Evolutionary conservation across 2,113 vertebrate genomes (phyloP).

Genomic region (Pionites leucogaster): DNA sequence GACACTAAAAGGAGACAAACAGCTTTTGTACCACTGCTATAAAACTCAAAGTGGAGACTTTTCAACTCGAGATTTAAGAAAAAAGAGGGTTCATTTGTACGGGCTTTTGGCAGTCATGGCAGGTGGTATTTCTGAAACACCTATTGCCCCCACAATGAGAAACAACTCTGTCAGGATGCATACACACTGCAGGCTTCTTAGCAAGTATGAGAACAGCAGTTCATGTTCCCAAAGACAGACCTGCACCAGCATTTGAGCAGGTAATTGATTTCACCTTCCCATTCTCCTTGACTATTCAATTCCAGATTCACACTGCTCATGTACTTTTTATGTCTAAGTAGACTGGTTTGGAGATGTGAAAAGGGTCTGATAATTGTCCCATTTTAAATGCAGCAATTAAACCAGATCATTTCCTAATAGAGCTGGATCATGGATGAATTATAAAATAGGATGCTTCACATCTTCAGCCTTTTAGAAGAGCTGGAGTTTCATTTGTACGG

Average conservation of each 20-base stretch:
- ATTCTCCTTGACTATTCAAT: not conserved
- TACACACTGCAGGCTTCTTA: not conserved
- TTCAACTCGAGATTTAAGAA: not conserved
- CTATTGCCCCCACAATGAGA: not conserved
- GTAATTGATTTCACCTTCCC: slow-evolving; percentile 34
- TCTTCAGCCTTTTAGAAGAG: slow-evolving; percentile 35
- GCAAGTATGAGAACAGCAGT: not conserved
- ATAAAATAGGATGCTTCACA: not conserved
- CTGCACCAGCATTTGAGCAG: not conserved
- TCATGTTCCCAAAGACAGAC: not conserved
- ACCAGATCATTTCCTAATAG: not conserved
- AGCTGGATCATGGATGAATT: slow-evolving; percentile 9
- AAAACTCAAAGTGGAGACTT: not conserved
- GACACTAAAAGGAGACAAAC: not conserved
- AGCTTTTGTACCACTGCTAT: not conserved
- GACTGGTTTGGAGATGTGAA: not conserved
- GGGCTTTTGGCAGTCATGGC: not conserved
- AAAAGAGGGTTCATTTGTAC: not conserved
- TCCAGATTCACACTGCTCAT: not conserved
- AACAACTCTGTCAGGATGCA: not conserved
- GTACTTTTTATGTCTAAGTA: not conserved
- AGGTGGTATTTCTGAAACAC: not conserved
- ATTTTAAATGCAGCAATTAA: not conserved
- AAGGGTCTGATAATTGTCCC: not conserved
- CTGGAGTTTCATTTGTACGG: not conserved